A percentile compares a stretch with the other conserved stretches of the same genome.
phyloP scores from a whole-genome alignment of 1,140 invertebrate species.

The Anthonomus grandis region DNA sequence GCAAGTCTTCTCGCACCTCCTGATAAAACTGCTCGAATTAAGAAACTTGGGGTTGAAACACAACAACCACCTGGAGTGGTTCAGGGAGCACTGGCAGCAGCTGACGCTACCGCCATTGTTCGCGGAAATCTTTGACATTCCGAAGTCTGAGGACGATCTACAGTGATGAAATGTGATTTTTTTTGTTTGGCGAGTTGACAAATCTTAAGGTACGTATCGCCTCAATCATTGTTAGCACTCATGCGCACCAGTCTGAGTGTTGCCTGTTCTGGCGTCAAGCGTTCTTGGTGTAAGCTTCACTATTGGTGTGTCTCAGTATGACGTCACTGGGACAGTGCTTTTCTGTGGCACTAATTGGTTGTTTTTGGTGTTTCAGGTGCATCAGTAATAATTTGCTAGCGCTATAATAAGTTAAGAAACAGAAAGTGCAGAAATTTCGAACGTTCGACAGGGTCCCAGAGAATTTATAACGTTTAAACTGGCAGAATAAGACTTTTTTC shows the following conservation, averaged over 20 bases:
- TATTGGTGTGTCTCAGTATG: neutral
- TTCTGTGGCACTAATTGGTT: slow-evolving; percentile 10
- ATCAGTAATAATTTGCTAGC: neutral
- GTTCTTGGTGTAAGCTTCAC: neutral
- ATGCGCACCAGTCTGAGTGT: neutral
- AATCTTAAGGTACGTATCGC: slow-evolving; percentile 17
- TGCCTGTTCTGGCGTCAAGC: neutral
- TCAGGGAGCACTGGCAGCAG: slow-evolving; percentile 81
- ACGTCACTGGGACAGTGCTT: neutral
- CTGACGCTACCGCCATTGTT: slow-evolving; percentile 87
- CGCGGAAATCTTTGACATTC: slow-evolving; percentile 97
- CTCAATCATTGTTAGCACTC: neutral
- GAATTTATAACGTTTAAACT: neutral
- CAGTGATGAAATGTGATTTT: slow-evolving; percentile 49
- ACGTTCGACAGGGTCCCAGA: neutral
- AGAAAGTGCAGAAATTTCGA: neutral
- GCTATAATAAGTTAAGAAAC: neutral
- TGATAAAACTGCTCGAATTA: slow-evolving; percentile 76
- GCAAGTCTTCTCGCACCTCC: slow-evolving; percentile 65
- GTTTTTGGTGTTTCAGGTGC: slow-evolving; percentile 4
- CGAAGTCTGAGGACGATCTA: slow-evolving; percentile 78
- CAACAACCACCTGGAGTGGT: slow-evolving; percentile 85
- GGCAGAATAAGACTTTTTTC: neutral
- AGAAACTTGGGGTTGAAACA: slow-evolving; percentile 80
- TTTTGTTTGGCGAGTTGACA: slow-evolving; percentile 18